Evolutionary conservation across 2,113 vertebrate genomes (phyloP), one percentile per base, ranked within the genome.

Genomic region (Python bivittatus): DNA sequence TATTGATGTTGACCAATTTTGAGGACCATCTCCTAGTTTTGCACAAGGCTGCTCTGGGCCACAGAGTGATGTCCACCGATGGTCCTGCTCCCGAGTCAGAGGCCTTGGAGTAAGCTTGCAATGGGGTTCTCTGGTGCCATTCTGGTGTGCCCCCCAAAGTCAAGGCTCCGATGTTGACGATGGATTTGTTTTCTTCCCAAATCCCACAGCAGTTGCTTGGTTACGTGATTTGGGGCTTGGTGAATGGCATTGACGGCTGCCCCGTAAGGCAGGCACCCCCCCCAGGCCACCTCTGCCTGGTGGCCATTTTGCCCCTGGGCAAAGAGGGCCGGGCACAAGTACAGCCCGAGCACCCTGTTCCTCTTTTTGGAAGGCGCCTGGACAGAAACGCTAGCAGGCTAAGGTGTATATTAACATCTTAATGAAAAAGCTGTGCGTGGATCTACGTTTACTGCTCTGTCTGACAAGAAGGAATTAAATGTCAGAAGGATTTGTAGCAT

Each of bases 401-500:
- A 96, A 96, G 90, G 95, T 97, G 95, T 97, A 97, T 98, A 98
- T 99, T 98, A 98, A 98, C 98, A 98, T 99, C 97, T 98, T 98
- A 99, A 98, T 98, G 98, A 98, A 98, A 98, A 98, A 96, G 97
- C 97, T 96, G 98, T 97, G 98, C 98, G 95, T 98, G 98, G 98
- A 96, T 98, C 96, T 98, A 97, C 98, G 98, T 98, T 98, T 97
- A 97, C 97, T 95, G 87, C 94, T 91, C 96, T 92, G 98, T 91
- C 98, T 98, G 98, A 98, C 98, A 98, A 98, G 98, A 98, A 97
- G 95, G 98, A 99, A 99, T 99, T 98, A 98, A 98, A 98, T 98
- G 98, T 99, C 98, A 99, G 98, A 98, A 97, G 98, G 98, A 98
- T 98, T 98, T 98, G 98, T 98, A 98, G 98, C 98, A 97, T 97